phyloP scores from a whole-genome alignment of 2,797 vertebrate species.

The Liparis tanakae region DNA sequence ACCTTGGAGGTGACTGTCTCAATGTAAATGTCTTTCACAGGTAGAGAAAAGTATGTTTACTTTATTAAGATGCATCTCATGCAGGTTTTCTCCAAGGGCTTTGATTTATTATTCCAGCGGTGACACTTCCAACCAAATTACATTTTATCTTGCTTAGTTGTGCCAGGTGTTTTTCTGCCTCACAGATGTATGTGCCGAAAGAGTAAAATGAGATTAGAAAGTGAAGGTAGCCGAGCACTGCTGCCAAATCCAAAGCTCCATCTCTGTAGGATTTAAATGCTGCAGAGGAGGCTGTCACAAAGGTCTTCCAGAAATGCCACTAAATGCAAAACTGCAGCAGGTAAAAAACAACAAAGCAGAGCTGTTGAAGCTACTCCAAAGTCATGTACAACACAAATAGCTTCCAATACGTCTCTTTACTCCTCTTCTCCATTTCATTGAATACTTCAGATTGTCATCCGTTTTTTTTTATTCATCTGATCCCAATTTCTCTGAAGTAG shows the following conservation, averaged over 20 bases:
- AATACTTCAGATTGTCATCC: constrained; percentile 5
- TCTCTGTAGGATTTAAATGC: constrained; percentile 46
- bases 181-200: constrained; percentile 35
- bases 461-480: constrained; percentile 27
- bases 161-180: constrained; percentile 31
- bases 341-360: constrained; percentile 27
- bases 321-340: constrained; percentile 30
- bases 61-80: constrained; percentile 8
- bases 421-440: constrained; percentile 28
- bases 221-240: constrained; percentile 30
- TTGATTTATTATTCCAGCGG: constrained; percentile 19
- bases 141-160: constrained; percentile 11
- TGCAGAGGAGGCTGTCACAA: constrained; percentile 29
- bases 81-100: constrained; percentile 1
- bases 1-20: neutral
- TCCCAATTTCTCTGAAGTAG: constrained; percentile 13
- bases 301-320: constrained; percentile 19
- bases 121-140: constrained; percentile 17
- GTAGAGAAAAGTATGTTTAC: constrained; percentile 1
- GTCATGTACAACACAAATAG: constrained; percentile 2
- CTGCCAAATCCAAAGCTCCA: constrained; percentile 44
- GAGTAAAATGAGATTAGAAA: constrained; percentile 40
- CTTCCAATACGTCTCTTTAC: constrained; percentile 16
- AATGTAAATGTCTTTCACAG: neutral
- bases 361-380: constrained; percentile 1